These are phyloP conservation scores for Gortyna flavago DNA, from an alignment of 2,888 invertebrate genomes.

Conservation along the genomic window DNA sequence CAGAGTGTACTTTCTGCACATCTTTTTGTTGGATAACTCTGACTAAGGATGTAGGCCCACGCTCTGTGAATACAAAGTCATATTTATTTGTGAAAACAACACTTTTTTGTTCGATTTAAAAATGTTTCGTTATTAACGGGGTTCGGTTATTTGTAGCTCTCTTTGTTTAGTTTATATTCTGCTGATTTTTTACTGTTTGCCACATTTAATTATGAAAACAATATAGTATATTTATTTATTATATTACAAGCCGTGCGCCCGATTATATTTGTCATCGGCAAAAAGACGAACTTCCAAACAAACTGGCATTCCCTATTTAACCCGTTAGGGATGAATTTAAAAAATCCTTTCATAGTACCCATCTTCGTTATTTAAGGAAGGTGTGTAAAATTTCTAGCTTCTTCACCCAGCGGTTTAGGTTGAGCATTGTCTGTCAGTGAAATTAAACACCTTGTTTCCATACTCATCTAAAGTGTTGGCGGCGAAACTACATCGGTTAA, in stretches of 20 bases:
- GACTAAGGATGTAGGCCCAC: constrained; percentile 25
- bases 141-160: constrained; percentile 33
- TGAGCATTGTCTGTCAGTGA: not conserved
- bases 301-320: not conserved
- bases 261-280: not conserved
- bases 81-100: constrained; percentile 50
- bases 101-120: constrained; percentile 52
- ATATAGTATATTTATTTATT: not conserved
- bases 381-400: not conserved
- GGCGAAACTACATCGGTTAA: constrained; percentile 72
- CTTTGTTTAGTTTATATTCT: constrained; percentile 13
- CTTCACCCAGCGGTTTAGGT: not conserved
- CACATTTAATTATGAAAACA: not conserved
- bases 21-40: not conserved
- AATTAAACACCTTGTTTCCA: constrained; percentile 63
- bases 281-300: not conserved
- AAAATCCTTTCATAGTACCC: not conserved
- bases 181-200: not conserved
- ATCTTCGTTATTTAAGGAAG: not conserved
- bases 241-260: not conserved
- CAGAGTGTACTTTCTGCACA: constrained; percentile 13
- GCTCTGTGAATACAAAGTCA: constrained; percentile 43
- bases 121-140: constrained; percentile 50
- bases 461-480: constrained; percentile 81
- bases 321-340: not conserved